Evolutionary conservation across 2,888 invertebrate genomes (phyloP).

Genomic region (Rutpela maculata): DNA sequence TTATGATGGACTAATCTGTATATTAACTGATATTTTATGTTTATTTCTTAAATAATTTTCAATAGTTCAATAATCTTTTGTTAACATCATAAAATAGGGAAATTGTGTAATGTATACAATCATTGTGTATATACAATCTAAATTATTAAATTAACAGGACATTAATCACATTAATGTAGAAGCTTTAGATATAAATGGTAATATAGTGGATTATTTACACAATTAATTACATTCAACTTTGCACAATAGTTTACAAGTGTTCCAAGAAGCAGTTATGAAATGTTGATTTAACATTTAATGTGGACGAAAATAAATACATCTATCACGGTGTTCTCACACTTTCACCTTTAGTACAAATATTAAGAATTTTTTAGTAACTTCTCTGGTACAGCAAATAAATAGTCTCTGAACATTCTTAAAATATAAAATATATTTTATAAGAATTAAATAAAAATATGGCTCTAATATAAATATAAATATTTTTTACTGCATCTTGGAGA

Average conservation of each 20-base stretch:
- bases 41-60: too few species aligned
- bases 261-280: not conserved
- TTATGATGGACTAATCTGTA: too few species aligned
- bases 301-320: too few species aligned
- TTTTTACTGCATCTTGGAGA: conserved; percentile 89
- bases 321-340: too few species aligned
- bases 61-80: too few species aligned
- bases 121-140: too few species aligned
- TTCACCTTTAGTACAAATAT: too few species aligned
- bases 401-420: not conserved
- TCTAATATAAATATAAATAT: conserved; percentile 7
- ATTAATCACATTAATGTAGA: too few species aligned
- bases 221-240: not conserved
- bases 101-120: too few species aligned
- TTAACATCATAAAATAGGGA: too few species aligned
- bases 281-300: not conserved
- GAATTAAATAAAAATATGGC: conserved; percentile 30
- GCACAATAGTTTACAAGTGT: not conserved
- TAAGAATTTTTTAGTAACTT: not conserved
- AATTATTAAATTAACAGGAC: too few species aligned
- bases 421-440: conserved; percentile 1
- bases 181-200: not conserved
- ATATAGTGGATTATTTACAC: not conserved
- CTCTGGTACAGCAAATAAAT: not conserved
- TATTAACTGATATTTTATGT: too few species aligned